Percentiles rank a stretch among this genome's conserved stretches.
These are phyloP conservation scores for Ictalurus furcatus DNA, from an alignment of 2,113 vertebrate genomes.

Conservation along the genomic window DNA sequence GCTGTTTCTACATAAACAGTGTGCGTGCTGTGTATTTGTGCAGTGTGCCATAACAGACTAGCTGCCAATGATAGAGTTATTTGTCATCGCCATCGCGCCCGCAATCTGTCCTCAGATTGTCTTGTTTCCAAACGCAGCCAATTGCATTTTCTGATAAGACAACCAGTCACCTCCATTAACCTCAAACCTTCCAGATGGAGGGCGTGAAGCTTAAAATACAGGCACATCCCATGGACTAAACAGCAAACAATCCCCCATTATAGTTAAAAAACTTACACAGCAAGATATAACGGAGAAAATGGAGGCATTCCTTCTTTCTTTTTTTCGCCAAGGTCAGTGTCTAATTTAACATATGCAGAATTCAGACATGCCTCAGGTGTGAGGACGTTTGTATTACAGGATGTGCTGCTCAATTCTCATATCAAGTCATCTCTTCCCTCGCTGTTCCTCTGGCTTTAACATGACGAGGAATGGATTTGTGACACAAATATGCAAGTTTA, in stretches of 20 bases:
- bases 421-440: constrained; percentile 6
- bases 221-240: neutral
- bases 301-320: neutral
- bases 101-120: constrained; percentile 44
- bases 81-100: constrained; percentile 41
- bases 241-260: neutral
- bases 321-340: neutral
- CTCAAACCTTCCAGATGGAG: constrained; percentile 27
- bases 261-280: neutral
- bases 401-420: constrained; percentile 13
- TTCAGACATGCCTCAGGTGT: constrained; percentile 31
- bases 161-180: constrained; percentile 48
- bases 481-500: constrained; percentile 51
- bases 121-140: constrained; percentile 41
- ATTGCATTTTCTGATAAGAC: constrained; percentile 59
- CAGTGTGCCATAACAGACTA: constrained; percentile 28
- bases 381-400: constrained; percentile 28
- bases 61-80: constrained; percentile 47
- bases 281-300: neutral
- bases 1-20: constrained; percentile 17
- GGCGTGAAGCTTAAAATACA: constrained; percentile 25
- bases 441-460: constrained; percentile 2
- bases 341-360: constrained; percentile 23
- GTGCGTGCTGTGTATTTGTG: constrained; percentile 4
- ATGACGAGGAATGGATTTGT: constrained; percentile 42